phyloP scores from a whole-genome alignment of 92 coral and sea anemone species.

The Epizoanthus illoricatus region DNA sequence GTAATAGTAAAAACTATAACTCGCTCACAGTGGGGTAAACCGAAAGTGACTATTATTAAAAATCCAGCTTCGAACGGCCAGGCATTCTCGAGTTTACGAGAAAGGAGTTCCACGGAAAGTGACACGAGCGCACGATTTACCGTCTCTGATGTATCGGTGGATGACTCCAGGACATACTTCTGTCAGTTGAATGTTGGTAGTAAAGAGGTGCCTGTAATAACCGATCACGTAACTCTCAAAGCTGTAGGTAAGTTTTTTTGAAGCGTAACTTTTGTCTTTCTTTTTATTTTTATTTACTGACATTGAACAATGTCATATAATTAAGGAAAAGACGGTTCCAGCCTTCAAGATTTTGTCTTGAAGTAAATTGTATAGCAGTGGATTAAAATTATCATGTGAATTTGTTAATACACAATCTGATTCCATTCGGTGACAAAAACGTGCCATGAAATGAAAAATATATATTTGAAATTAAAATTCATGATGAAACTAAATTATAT shows the following conservation, averaged over 20 bases:
- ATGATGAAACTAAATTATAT: conserved; percentile 17
- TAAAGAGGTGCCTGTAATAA: neutral
- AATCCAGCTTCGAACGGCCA: conserved; percentile 24
- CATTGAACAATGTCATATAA: conserved; percentile 7
- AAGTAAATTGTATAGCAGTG: neutral
- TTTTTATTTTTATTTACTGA: neutral
- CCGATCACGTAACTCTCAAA: neutral
- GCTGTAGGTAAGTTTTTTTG: conserved; percentile 18
- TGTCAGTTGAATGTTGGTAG: conserved; percentile 19
- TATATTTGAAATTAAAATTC: conserved; percentile 29
- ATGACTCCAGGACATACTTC: conserved; percentile 16
- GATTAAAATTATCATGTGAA: neutral
- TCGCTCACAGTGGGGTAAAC: neutral
- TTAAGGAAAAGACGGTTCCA: neutral
- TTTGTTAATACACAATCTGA: neutral
- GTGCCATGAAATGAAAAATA: neutral
- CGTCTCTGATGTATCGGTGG: neutral
- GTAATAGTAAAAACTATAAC: conserved; percentile 27
- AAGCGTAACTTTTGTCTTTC: neutral
- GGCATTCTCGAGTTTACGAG: conserved; percentile 29
- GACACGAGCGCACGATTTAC: conserved; percentile 22
- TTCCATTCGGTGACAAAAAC: neutral
- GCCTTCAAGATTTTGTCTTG: neutral
- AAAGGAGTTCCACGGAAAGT: conserved; percentile 21
- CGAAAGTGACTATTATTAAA: neutral